Evolutionary conservation across 2,113 vertebrate genomes (phyloP).

Genomic region (Oxygymnocypris stewartii): DNA sequence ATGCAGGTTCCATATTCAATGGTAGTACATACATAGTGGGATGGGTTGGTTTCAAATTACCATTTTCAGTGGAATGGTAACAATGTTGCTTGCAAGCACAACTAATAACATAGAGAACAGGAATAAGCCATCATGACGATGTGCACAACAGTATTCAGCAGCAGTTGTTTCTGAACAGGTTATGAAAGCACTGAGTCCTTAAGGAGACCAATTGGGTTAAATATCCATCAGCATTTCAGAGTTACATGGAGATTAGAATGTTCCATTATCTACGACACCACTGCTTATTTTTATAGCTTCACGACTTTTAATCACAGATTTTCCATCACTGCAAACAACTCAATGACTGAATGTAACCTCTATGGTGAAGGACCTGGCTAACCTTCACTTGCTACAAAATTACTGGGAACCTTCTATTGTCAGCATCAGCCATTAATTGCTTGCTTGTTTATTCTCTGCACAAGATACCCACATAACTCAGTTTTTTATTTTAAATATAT

Average conservation of each 20-base stretch:
- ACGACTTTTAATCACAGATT: slow-evolving; percentile 33
- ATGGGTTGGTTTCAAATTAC: not conserved
- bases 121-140: not conserved
- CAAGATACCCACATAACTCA: not conserved
- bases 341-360: slow-evolving; percentile 17
- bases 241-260: slow-evolving; percentile 34
- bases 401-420: not conserved
- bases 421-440: not conserved
- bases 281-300: slow-evolving; percentile 46
- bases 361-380: not conserved
- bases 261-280: slow-evolving; percentile 45
- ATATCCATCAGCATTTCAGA: not conserved
- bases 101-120: not conserved
- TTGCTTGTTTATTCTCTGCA: not conserved
- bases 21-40: not conserved
- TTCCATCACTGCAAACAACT: slow-evolving; percentile 37
- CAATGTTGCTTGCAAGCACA: not conserved
- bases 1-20: not conserved
- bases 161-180: not conserved
- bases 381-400: not conserved
- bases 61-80: not conserved
- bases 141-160: not conserved
- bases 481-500: not conserved
- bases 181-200: not conserved
- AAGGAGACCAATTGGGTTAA: not conserved